Base-by-base conservation (phyloP, 2,797 vertebrate species). In the Podarcis siculus region DNA sequence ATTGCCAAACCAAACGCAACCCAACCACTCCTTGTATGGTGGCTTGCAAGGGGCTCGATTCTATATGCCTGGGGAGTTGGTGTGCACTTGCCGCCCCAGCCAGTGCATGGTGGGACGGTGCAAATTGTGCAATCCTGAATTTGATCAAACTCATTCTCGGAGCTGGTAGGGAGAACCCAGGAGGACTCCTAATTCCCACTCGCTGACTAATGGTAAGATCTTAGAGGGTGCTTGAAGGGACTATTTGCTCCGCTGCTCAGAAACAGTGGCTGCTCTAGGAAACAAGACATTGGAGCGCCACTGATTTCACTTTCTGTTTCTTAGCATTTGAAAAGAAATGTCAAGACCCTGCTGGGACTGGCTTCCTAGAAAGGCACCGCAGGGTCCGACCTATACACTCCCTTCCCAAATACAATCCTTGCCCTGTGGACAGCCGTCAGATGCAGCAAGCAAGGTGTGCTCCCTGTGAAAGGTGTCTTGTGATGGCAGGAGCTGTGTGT, bases 211-310 rank as follows among this genome's bases (percentile, higher is more conserved):
- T 58, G 10, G 82, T 83, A 79, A 88, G 3, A 61, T 5, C 12
- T 87, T 37, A 64, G 39, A 9, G 49, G 45, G 45, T 58, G 58
- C 4, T 71, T 3, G 7, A 61, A 84, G 82, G 82, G 66, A 79
- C 75, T 88, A 64, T 83, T 88, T 32, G 17, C 6, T 7, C 21
- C 37, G 25, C 76, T 84, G 76, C 75, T 83, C 82, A 84, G 87
- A 88, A 88, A 72, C 27, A 6, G 3, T 13, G 30, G 32, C 66
- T 83, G 12, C 32, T 79, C 75, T 42, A 84, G 75, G 82, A 83
- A 88, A 88, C 7, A 30, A 39, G 17, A 5, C 13, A 55, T 42
- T 64, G 72, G 8, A 42, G 66, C n/a, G 42, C 8, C 27, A 39
- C 23, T 42, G 69, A 4, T 87, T 72, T 82, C 32, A 45, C 71